A percentile compares a stretch with the other conserved stretches of the same genome.
These are phyloP conservation scores for Bombus huntii DNA, from an alignment of 1,140 invertebrate species.

Conservation along the genomic window DNA sequence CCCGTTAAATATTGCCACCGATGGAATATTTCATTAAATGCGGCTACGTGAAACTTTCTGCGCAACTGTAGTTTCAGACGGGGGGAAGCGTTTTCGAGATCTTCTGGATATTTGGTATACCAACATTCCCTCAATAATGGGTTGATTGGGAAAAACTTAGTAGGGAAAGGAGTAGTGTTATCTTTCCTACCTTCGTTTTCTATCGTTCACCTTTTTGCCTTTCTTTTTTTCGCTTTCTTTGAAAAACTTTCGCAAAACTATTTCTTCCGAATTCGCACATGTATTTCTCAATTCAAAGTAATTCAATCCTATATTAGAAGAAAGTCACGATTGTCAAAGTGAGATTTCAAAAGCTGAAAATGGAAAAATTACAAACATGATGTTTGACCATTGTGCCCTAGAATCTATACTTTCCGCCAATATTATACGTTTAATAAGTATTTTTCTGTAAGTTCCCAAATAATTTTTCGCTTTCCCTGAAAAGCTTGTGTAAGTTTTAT, in stretches of 20 bases:
- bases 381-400: no score
- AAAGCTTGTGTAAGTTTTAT: no score
- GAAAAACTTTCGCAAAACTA: no score
- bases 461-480: no score
- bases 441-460: no score
- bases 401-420: no score
- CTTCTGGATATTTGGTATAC: not conserved
- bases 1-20: conserved; percentile 59
- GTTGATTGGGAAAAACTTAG: not conserved
- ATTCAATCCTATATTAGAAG: not conserved
- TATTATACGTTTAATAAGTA: no score
- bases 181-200: no score
- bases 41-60: conserved; percentile 37
- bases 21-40: conserved; percentile 67
- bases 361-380: no score
- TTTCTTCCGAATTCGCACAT: no score
- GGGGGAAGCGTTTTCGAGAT: not conserved
- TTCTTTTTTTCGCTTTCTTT: not conserved
- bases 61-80: conserved; percentile 7
- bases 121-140: no score
- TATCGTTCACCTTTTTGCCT: no score
- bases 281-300: not conserved
- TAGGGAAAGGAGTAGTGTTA: not conserved
- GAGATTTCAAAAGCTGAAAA: not conserved
- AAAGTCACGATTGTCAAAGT: not conserved